phyloP scores from a whole-genome alignment of 2,888 invertebrate genomes.

The Pherbina coryleti region DNA sequence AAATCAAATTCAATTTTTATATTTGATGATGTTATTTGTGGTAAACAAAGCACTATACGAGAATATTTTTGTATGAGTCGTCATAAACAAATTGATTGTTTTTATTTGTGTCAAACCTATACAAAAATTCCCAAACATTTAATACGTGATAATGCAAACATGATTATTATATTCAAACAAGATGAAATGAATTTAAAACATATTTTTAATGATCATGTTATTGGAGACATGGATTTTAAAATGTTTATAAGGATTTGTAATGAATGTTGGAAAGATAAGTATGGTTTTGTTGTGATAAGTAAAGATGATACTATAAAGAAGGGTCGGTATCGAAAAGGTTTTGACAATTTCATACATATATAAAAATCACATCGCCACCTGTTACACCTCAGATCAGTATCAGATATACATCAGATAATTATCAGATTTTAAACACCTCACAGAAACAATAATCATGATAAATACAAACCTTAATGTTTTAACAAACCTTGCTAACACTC shows the following conservation, averaged over 20 bases:
- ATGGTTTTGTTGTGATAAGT: constrained; percentile 31
- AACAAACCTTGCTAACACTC: neutral
- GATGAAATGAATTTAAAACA: constrained; percentile 59
- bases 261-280: constrained; percentile 32
- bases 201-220: constrained; percentile 36
- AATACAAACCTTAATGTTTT: neutral
- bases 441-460: neutral
- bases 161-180: constrained; percentile 62
- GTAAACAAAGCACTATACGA: constrained; percentile 55
- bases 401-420: constrained; percentile 2
- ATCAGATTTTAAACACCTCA: neutral
- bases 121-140: constrained; percentile 62
- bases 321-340: constrained; percentile 33
- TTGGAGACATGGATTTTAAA: constrained; percentile 18
- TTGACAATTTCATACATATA: constrained; percentile 28
- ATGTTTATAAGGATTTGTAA: neutral
- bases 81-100: constrained; percentile 59
- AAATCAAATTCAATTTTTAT: constrained; percentile 50
- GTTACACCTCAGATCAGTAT: neutral
- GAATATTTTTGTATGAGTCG: constrained; percentile 59
- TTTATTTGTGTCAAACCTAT: constrained; percentile 62
- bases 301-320: constrained; percentile 28
- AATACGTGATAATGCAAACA: constrained; percentile 61
- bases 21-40: constrained; percentile 56
- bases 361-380: neutral